Conservation (phyloP, 2,888 invertebrate species). For the Polylopha cassiicola region DNA sequence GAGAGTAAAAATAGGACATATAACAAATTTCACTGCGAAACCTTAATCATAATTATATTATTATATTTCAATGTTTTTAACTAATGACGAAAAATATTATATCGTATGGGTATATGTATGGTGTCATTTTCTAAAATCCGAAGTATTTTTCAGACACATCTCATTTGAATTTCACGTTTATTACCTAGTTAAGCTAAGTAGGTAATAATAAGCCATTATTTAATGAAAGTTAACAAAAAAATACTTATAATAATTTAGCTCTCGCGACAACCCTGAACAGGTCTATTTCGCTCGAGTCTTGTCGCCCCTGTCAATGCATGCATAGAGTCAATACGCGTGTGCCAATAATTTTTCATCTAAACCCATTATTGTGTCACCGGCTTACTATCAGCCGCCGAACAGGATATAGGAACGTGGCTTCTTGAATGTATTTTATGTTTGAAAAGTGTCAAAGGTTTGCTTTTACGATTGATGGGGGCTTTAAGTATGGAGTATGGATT, state of each 20-base stretch:
- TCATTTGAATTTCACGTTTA: neutral
- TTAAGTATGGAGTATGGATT: neutral
- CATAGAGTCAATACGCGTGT: conserved; percentile 64
- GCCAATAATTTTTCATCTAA: conserved; percentile 71
- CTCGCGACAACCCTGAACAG: conserved; percentile 41
- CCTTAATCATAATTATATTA: too few relatives aligned
- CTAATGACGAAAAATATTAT: too few relatives aligned
- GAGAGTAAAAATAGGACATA: too few relatives aligned
- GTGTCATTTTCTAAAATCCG: too few relatives aligned
- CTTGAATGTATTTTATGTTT: conserved; percentile 16
- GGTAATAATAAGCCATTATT: too few relatives aligned
- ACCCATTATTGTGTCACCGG: conserved; percentile 48
- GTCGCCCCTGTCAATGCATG: conserved; percentile 52
- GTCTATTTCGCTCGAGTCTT: conserved; percentile 53
- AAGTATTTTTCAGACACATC: conserved; percentile 24
- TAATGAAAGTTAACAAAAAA: too few relatives aligned
- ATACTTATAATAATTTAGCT: neutral
- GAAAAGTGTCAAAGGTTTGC: conserved; percentile 11
- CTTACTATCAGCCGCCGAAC: conserved; percentile 34
- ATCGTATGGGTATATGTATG: too few relatives aligned
- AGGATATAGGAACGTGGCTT: conserved; percentile 25
- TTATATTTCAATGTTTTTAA: too few relatives aligned
- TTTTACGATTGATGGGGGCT: conserved; percentile 14
- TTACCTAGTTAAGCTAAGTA: neutral
- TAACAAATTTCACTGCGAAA: too few relatives aligned